Base-by-base conservation (phyloP, 2,888 invertebrate genomes). In the Disparrhopalites patrizii region DNA sequence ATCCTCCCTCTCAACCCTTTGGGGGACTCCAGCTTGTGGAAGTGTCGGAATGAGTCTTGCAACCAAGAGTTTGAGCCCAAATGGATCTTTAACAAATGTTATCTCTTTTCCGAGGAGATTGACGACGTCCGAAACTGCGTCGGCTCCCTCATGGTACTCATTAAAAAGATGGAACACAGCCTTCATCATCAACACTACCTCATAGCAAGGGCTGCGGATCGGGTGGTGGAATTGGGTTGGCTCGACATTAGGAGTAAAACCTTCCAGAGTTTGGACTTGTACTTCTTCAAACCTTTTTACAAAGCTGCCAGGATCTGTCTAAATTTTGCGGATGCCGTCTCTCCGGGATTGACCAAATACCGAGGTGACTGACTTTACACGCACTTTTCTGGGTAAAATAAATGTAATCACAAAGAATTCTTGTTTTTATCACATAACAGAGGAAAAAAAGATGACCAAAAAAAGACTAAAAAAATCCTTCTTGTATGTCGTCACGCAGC, bases 131-230 rank as follows among this genome's bases (percentile, higher is more conserved):
- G n/a, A 25, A 31, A 43, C 15, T 38, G 58, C 33, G 43, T 58
- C n/a, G 23, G 27, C 13, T 20, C 36, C 8, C 62, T 62, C 5
- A 28, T 30, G 25, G n/a, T 23, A 10, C 8, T 62, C 13, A 27
- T 62, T 18, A 62, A 51, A 38, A 31, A n/a, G 25, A 25, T 36
- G 2, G 8, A 33, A 18, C n/a, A n/a, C 52, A 28, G 18, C 33
- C 52, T 62, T 3, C 62, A 62, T 23, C 38, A 33, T 4, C 33
- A 38, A 3, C 62, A 62, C 25, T 62, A 62, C 52, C 38, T 62
- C 28, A 52, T 62, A n/a, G 62, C 52, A n/a, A 10, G 33, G 25
- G 62, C 52, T 20, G 62, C 62, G 1, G 52, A 62, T 23, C 23
- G 52, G 2, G 50, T 52, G 1, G 30, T 28, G 1, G 51, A 62